A percentile compares a stretch with the other conserved stretches of the same genome.
phyloP scores from a whole-genome alignment of 2,797 vertebrate species.

The Poecilia velifera region DNA sequence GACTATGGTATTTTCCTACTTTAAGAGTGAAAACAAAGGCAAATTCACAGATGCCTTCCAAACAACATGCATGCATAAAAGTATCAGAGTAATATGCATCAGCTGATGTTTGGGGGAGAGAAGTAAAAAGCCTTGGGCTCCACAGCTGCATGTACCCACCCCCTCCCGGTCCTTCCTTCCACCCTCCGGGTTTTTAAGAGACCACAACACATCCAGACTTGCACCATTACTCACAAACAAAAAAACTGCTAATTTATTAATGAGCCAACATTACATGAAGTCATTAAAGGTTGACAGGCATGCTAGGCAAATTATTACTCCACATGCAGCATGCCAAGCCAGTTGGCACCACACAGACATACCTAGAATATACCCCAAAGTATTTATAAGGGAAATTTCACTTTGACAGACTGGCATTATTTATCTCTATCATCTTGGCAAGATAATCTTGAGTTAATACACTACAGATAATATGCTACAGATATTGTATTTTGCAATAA shows the following conservation, averaged over 20 bases:
- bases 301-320: slow-evolving; percentile 64
- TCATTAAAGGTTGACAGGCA: slow-evolving; percentile 82
- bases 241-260: slow-evolving; percentile 79
- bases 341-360: slow-evolving; percentile 60
- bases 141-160: slow-evolving; percentile 60
- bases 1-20: slow-evolving; percentile 12
- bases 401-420: slow-evolving; percentile 16
- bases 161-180: slow-evolving; percentile 43
- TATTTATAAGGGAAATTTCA: slow-evolving; percentile 23
- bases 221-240: slow-evolving; percentile 66
- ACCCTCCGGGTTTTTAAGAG: slow-evolving; percentile 52
- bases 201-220: slow-evolving; percentile 68
- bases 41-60: slow-evolving; percentile 33
- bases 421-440: background rate
- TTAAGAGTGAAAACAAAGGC: slow-evolving; percentile 14
- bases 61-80: slow-evolving; percentile 56
- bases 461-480: too few relatives aligned
- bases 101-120: slow-evolving; percentile 68
- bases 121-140: slow-evolving; percentile 61
- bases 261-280: slow-evolving; percentile 79
- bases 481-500: too few relatives aligned
- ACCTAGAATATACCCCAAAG: slow-evolving; percentile 51
- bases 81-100: slow-evolving; percentile 65
- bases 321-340: slow-evolving; percentile 59
- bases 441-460: background rate